Conservation (phyloP, 1,140 invertebrate species). For the Cotesia vestalis region DNA sequence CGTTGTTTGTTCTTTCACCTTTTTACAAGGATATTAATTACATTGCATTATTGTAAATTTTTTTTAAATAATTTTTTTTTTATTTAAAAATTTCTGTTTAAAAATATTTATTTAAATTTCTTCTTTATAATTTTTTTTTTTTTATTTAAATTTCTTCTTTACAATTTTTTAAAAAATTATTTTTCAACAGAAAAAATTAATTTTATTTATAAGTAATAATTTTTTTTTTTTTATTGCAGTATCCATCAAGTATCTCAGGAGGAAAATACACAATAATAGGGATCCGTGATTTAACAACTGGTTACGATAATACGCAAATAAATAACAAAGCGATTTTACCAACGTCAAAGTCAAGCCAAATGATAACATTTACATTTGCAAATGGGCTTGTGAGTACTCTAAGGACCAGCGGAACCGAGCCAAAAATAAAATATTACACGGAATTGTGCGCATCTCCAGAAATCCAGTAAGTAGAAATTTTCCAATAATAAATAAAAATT, state of each 20-base stretch:
- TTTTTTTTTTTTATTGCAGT: slow-evolving; percentile 69
- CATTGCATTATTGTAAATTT: slow-evolving; percentile 28
- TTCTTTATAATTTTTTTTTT: background rate
- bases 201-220: background rate
- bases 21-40: slow-evolving; percentile 49
- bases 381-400: slow-evolving; percentile 89
- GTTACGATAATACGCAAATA: slow-evolving; percentile 81
- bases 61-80: slow-evolving; percentile 12
- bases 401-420: slow-evolving; percentile 97
- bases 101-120: background rate
- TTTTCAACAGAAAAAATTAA: background rate
- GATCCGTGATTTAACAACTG: slow-evolving; percentile 89
- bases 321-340: slow-evolving; percentile 82
- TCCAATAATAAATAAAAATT: no score
- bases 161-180: background rate
- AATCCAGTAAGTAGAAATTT: slow-evolving; percentile 67
- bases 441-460: slow-evolving; percentile 81
- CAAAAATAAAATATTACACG: slow-evolving; percentile 98
- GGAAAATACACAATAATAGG: slow-evolving; percentile 78
- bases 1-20: slow-evolving; percentile 57
- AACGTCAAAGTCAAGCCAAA: slow-evolving; percentile 81
- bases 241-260: slow-evolving; percentile 75
- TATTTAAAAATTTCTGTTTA: no score
- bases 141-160: background rate
- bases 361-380: slow-evolving; percentile 95